Evolutionary conservation across 2,888 invertebrate species (phyloP).

Genomic region (Tyria jacobaeae): DNA sequence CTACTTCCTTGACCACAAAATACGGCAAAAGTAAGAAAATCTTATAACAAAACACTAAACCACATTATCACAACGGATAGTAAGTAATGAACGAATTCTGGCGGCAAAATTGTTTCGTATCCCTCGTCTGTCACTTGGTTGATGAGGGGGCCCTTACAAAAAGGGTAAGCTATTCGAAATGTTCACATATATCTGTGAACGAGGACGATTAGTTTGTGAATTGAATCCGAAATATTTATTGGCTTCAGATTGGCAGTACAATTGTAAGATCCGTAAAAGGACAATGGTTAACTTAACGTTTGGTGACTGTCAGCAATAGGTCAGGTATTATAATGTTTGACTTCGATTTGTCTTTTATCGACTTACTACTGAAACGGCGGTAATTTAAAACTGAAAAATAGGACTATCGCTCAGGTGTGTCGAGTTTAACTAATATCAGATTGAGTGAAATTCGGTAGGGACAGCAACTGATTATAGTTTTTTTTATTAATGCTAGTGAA

Average conservation of each 20-base stretch:
- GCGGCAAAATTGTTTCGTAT: constrained; percentile 66
- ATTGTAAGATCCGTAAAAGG: constrained; percentile 33
- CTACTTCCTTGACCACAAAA: neutral
- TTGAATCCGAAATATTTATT: constrained; percentile 1
- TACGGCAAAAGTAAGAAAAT: constrained; percentile 5
- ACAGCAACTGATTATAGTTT: too few species aligned
- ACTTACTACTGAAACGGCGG: too few species aligned
- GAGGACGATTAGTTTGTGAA: constrained; percentile 13
- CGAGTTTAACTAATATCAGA: too few species aligned
- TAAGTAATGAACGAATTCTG: constrained; percentile 66
- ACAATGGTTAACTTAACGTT: constrained; percentile 7
- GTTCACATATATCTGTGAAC: constrained; percentile 65
- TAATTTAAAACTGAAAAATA: too few species aligned
- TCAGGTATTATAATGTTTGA: neutral
- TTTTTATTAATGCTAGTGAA: too few species aligned
- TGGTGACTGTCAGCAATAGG: too few species aligned
- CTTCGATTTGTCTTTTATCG: neutral
- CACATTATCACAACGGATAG: constrained; percentile 58
- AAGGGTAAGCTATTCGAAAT: constrained; percentile 65
- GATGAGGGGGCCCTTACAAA: constrained; percentile 68
- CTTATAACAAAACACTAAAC: constrained; percentile 28
- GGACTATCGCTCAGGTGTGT: too few species aligned
- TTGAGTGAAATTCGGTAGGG: too few species aligned
- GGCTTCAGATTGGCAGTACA: constrained; percentile 48
- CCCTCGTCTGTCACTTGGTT: constrained; percentile 64